Conservation (phyloP, 2,888 invertebrate genomes). For the Tinea pellionella region DNA sequence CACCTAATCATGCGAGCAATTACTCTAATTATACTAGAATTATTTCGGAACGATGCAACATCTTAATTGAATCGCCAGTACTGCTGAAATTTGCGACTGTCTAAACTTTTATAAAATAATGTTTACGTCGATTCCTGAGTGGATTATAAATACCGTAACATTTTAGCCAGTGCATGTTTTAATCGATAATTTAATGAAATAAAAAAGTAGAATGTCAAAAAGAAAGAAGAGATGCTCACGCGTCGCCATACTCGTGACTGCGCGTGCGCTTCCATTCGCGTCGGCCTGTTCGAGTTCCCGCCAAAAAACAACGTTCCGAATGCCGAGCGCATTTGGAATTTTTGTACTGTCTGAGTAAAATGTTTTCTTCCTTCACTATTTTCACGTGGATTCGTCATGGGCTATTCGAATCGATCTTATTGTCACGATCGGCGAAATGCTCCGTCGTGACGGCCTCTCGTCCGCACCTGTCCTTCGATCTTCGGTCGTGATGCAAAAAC, state of each 20-base stretch:
- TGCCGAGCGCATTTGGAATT: conserved; percentile 48
- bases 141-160: not conserved
- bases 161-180: conserved; percentile 4
- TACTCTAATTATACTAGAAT: conserved; percentile 57
- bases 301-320: conserved; percentile 52
- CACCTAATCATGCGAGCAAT: conserved; percentile 54
- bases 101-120: not conserved
- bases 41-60: conserved; percentile 33
- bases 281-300: conserved; percentile 33
- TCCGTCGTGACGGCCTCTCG: conserved; percentile 7
- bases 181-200: conserved; percentile 12
- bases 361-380: conserved; percentile 23
- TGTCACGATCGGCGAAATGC: conserved; percentile 34
- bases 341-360: conserved; percentile 23
- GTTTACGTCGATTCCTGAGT: not conserved
- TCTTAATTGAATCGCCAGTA: conserved; percentile 53
- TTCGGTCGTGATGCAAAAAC: conserved; percentile 19
- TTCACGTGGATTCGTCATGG: conserved; percentile 48
- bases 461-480: conserved; percentile 11
- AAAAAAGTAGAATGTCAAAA: conserved; percentile 1
- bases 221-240: not conserved
- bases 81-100: not conserved
- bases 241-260: conserved; percentile 20
- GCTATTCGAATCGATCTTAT: conserved; percentile 41
- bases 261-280: conserved; percentile 59